phyloP scores from a whole-genome alignment of 2,888 invertebrate species.

The Odontomyia ornata region DNA sequence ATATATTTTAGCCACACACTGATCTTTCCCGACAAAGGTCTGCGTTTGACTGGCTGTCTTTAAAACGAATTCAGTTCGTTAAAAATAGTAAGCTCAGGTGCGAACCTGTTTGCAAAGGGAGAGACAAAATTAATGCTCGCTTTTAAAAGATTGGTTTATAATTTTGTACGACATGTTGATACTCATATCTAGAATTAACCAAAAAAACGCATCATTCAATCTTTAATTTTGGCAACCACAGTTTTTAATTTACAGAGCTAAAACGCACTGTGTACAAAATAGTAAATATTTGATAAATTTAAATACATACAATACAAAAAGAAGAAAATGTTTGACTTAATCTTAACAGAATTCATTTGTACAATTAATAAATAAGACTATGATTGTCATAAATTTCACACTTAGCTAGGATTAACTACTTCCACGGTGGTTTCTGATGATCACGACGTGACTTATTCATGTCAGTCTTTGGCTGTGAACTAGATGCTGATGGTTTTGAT shows the following conservation, averaged over 20 bases:
- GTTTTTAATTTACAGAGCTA: slow-evolving; percentile 13
- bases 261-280: slow-evolving; percentile 18
- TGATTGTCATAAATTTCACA: neutral
- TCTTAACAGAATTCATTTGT: neutral
- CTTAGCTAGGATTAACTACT: neutral
- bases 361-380: neutral
- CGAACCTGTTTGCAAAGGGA: too few relatives aligned
- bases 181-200: too few relatives aligned
- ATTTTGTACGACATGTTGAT: too few relatives aligned
- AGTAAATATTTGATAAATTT: neutral
- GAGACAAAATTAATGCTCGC: too few relatives aligned
- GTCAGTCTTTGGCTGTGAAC: neutral
- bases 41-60: too few relatives aligned
- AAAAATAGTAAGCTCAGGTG: too few relatives aligned
- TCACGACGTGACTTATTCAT: slow-evolving; percentile 20
- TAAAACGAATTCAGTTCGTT: too few relatives aligned
- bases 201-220: too few relatives aligned
- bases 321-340: neutral
- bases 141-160: too few relatives aligned
- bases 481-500: neutral
- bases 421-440: slow-evolving; percentile 32
- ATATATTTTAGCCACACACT: too few relatives aligned
- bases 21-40: too few relatives aligned
- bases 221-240: too few relatives aligned
- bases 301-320: neutral